A percentile compares a stretch with the other conserved stretches of the same genome.
These are phyloP conservation scores for Alethe castanea DNA, from an alignment of 2,113 vertebrate genomes.

Conservation along the genomic window DNA sequence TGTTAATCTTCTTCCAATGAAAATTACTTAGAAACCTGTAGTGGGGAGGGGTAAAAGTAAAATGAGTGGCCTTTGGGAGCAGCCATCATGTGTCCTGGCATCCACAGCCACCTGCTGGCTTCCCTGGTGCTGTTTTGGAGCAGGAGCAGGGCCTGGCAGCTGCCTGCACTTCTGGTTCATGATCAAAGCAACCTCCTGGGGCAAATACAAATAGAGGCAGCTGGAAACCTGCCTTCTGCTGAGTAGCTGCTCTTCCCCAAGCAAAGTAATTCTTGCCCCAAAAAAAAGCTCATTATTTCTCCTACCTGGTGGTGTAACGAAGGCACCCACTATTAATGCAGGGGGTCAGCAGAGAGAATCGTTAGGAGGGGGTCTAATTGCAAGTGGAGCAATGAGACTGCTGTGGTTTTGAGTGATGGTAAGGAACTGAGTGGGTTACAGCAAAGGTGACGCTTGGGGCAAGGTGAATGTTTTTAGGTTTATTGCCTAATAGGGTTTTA, in stretches of 20 bases:
- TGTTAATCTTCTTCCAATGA: background rate
- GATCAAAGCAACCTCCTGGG: background rate
- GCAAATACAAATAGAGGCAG: background rate
- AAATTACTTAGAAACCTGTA: background rate
- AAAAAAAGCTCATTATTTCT: background rate
- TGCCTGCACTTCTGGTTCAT: background rate
- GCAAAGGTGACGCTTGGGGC: background rate
- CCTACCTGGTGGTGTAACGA: background rate
- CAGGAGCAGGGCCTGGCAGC: background rate
- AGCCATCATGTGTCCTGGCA: accelerated
- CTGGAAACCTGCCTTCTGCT: background rate
- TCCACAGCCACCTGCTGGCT: background rate
- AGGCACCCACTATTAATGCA: background rate
- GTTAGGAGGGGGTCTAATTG: background rate
- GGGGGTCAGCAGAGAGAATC: accelerated
- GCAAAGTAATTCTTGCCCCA: background rate
- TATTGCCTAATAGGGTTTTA: background rate
- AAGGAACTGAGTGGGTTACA: background rate
- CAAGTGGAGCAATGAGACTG: background rate
- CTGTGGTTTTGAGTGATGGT: background rate
- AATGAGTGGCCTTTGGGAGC: background rate
- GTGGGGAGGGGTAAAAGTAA: background rate
- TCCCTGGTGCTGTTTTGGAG: background rate
- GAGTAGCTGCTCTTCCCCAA: background rate
- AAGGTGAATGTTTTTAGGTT: background rate